These are phyloP conservation scores for Ooceraea biroi DNA, from an alignment of 1,140 invertebrate species.

Conservation along the genomic window DNA sequence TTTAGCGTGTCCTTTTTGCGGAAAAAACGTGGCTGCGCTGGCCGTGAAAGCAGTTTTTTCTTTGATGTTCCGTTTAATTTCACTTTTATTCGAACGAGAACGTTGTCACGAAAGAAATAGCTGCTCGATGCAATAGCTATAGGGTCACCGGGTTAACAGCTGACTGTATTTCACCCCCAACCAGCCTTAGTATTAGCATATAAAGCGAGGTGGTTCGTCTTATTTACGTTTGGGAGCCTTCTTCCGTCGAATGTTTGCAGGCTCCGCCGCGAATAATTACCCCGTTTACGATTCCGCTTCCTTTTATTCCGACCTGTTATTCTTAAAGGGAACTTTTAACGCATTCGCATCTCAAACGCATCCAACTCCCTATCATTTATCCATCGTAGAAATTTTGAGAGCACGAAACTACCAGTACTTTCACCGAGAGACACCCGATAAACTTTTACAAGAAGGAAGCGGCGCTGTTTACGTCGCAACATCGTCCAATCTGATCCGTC, in stretches of 20 bases:
- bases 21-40: not conserved
- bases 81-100: constrained; percentile 69
- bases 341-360: not conserved
- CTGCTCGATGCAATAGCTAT: constrained; percentile 69
- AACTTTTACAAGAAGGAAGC: no score
- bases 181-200: constrained; percentile 78
- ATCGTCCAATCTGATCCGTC: no score
- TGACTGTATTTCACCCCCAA: constrained; percentile 79
- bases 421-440: not conserved
- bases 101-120: constrained; percentile 69
- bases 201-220: constrained; percentile 79
- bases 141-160: constrained; percentile 78
- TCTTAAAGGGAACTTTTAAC: constrained; percentile 33
- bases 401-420: not conserved
- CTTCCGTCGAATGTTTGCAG: constrained; percentile 70
- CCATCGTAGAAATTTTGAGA: not conserved
- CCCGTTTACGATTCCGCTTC: constrained; percentile 9
- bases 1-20: not conserved
- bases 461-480: no score
- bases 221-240: constrained; percentile 77
- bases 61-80: constrained; percentile 47
- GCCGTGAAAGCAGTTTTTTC: not conserved
- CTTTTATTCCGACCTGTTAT: constrained; percentile 48
- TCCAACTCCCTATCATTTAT: not conserved
- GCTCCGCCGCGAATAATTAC: constrained; percentile 59